Conservation (phyloP, 2,113 vertebrate genomes). For the Tenebrosternarchus preto region DNA sequence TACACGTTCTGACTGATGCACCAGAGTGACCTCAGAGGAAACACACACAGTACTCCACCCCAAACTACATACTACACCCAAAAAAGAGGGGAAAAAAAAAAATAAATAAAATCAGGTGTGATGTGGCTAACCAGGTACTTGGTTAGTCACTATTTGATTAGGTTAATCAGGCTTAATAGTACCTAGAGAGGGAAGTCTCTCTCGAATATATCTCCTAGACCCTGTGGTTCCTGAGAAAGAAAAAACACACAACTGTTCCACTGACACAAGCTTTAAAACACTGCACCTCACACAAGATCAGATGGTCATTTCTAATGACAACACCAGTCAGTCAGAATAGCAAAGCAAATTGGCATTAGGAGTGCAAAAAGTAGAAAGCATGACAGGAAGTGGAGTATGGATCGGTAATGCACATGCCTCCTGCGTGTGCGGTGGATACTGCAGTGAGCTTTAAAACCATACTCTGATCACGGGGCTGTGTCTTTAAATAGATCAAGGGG, state of each 20-base stretch:
- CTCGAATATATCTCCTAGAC: constrained; percentile 61
- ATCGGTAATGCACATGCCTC: too few relatives aligned
- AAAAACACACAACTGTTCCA: constrained; percentile 47
- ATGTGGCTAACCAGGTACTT: neutral
- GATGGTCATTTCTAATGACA: constrained; percentile 24
- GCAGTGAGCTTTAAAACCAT: neutral
- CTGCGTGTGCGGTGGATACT: too few relatives aligned
- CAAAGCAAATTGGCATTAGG: constrained; percentile 1
- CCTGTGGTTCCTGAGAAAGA: constrained; percentile 54
- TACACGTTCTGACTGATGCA: neutral
- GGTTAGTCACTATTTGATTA: constrained; percentile 45
- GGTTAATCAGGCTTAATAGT: constrained; percentile 49
- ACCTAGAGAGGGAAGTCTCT: constrained; percentile 69
- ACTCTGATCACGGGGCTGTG: neutral
- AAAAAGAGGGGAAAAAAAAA: too few relatives aligned
- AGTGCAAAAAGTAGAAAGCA: neutral
- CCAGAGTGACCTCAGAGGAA: too few relatives aligned
- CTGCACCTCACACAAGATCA: constrained; percentile 1
- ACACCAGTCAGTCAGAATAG: constrained; percentile 5
- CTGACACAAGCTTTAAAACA: constrained; percentile 27
- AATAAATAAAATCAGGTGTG: constrained; percentile 15
- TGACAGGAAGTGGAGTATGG: too few relatives aligned
- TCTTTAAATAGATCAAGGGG: neutral
- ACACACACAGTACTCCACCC: neutral
- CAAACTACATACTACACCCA: constrained; percentile 11